phyloP scores from a whole-genome alignment of 2,797 vertebrate genomes.

The Pempheris klunzingeri region DNA sequence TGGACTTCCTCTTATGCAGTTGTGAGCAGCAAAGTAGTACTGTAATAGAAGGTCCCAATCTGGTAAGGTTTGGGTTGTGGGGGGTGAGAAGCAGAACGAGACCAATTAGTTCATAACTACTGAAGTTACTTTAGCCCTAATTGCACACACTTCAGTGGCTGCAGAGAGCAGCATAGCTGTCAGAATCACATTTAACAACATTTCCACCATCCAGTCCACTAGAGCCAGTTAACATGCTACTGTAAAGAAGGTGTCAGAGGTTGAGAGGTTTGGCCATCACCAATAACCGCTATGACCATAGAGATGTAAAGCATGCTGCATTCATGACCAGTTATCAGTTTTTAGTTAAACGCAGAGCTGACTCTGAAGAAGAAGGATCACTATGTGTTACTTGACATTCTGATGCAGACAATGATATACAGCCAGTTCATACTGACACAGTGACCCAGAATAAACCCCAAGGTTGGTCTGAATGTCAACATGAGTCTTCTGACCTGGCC shows the following conservation, averaged over 20 bases:
- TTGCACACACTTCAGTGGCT: not conserved
- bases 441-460: conserved; percentile 1
- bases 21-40: conserved; percentile 28
- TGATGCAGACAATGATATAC: conserved; percentile 1
- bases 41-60: conserved; percentile 28
- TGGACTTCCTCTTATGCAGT: conserved; percentile 24
- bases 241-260: not conserved
- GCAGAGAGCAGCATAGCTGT: conserved; percentile 1
- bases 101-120: conserved; percentile 28
- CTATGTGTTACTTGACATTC: conserved; percentile 10
- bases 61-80: conserved; percentile 28
- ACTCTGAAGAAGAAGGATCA: not conserved
- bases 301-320: not conserved
- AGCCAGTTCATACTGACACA: conserved; percentile 10
- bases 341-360: conserved; percentile 12
- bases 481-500: conserved; percentile 3
- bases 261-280: not conserved
- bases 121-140: conserved; percentile 12
- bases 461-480: conserved; percentile 6
- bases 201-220: not conserved
- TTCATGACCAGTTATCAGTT: not conserved
- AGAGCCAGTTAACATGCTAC: conserved; percentile 1
- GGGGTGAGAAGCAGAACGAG: conserved; percentile 28
- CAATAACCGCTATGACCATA: not conserved
- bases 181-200: not conserved